Percentiles rank a stretch among this genome's conserved stretches.
phyloP scores from a whole-genome alignment of 2,113 vertebrate species.

The Archilochus colubris region DNA sequence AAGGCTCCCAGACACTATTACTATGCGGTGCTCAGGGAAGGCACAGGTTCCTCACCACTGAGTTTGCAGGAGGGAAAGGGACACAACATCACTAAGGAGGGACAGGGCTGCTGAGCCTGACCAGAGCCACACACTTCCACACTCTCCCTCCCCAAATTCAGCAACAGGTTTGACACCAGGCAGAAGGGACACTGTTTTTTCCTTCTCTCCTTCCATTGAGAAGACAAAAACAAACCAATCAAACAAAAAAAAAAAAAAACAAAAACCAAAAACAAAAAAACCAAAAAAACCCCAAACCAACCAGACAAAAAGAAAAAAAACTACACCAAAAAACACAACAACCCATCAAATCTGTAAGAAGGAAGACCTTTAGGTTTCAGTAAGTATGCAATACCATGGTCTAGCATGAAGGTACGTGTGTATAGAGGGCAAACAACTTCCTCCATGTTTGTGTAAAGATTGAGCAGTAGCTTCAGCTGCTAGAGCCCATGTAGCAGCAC shows the following conservation, averaged over 20 bases:
- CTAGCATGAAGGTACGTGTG: neutral
- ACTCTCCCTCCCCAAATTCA: neutral
- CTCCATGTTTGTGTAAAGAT: neutral
- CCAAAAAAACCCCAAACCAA: neutral
- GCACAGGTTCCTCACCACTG: accelerated
- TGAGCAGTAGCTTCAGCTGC: neutral
- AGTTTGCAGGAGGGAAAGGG: neutral
- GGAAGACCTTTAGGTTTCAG: neutral
- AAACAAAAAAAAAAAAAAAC: neutral
- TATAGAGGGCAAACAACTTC: neutral
- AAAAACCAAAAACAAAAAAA: neutral
- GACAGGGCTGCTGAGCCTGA: neutral
- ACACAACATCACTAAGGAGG: neutral
- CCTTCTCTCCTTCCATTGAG: neutral
- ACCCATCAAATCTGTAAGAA: neutral
- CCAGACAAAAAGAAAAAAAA: neutral
- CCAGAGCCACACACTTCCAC: accelerated
- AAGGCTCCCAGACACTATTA: neutral
- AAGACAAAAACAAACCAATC: neutral
- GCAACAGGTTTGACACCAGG: neutral
- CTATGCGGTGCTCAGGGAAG: neutral
- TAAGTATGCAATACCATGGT: neutral
- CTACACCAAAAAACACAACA: neutral
- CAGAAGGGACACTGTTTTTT: neutral
- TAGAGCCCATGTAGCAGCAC: neutral